These are phyloP conservation scores for Lichenostomus cassidix DNA, from an alignment of 2,113 vertebrate genomes.

Conservation along the genomic window DNA sequence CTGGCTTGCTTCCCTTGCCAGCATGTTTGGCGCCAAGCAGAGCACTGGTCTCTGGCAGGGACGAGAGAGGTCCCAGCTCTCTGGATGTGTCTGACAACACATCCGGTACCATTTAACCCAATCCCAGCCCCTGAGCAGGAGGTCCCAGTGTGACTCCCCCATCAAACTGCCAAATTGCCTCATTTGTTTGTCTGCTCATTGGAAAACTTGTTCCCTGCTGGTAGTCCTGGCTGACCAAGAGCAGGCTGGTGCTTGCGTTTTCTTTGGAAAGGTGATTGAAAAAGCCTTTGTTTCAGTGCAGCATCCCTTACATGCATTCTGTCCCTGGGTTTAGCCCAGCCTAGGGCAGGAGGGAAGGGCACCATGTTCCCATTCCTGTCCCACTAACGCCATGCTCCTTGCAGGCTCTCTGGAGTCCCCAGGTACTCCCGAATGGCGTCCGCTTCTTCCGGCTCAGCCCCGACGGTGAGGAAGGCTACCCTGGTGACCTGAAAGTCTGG, in stretches of 20 bases:
- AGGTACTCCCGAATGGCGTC: conserved; percentile 78
- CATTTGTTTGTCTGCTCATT: background rate
- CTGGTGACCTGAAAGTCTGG: conserved; percentile 85
- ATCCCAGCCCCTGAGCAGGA: background rate
- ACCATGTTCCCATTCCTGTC: background rate
- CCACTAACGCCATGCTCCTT: accelerated
- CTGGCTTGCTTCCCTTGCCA: background rate
- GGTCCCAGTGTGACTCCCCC: background rate
- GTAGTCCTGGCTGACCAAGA: background rate
- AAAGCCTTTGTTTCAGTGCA: background rate
- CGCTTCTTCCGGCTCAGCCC: conserved; percentile 83
- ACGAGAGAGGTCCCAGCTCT: background rate
- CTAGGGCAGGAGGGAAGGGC: background rate
- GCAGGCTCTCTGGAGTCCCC: conserved; percentile 88
- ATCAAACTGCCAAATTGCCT: background rate
- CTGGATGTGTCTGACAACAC: background rate
- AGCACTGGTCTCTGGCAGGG: background rate
- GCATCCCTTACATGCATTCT: background rate
- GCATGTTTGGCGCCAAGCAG: background rate
- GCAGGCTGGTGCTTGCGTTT: background rate
- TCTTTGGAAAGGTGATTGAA: background rate
- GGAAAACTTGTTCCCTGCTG: background rate
- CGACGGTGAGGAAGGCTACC: conserved; percentile 91
- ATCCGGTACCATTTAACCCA: background rate
- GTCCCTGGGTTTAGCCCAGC: background rate